Evolutionary conservation across 2,797 vertebrate species (phyloP).

Genomic region (Sebastes steindachneri): DNA sequence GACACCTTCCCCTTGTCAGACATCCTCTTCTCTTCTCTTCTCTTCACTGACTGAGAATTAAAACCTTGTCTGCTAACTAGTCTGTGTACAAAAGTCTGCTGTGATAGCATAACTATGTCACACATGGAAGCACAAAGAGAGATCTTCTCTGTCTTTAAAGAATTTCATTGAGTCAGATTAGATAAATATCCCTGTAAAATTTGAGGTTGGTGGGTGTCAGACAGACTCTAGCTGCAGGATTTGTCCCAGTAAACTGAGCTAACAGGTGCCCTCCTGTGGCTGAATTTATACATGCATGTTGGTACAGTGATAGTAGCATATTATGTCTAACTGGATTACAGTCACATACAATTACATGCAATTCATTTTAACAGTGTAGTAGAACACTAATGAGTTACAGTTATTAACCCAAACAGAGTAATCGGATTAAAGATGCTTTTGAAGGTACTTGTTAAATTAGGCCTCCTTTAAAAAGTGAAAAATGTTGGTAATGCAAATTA

Average conservation of each 20-base stretch:
- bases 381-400: neutral
- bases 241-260: neutral
- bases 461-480: neutral
- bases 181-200: neutral
- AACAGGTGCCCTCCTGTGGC: constrained; percentile 63
- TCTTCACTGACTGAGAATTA: constrained; percentile 66
- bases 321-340: neutral
- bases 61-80: constrained; percentile 71
- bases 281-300: neutral
- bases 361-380: neutral
- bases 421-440: neutral
- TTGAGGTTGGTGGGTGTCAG: neutral
- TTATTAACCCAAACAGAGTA: neutral
- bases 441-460: neutral
- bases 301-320: neutral
- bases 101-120: neutral
- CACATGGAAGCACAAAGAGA: neutral
- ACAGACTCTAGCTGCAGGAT: neutral
- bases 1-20: neutral
- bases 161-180: neutral
- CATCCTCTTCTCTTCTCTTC: neutral
- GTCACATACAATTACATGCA: neutral
- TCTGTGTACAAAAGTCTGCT: neutral
- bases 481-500: neutral
- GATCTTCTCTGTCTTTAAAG: neutral